Percentiles rank a stretch among this genome's conserved stretches.
phyloP scores from a whole-genome alignment of 2,797 vertebrate genomes.

The Hybognathus amarus region DNA sequence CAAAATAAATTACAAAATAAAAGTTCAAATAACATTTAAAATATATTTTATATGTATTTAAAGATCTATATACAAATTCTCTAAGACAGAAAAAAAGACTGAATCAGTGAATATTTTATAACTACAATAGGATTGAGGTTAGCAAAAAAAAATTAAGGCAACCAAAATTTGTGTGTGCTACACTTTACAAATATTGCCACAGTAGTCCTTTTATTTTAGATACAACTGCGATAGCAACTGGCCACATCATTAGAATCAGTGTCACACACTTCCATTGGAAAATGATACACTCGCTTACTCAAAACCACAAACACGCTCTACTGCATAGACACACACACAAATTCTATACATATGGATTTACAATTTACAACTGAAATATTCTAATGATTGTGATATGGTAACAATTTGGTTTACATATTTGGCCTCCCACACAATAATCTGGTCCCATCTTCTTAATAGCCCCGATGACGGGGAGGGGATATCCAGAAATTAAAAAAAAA shows the following conservation, averaged over 20 bases:
- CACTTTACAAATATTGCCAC: constrained; percentile 72
- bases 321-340: constrained; percentile 9
- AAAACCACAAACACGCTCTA: constrained; percentile 25
- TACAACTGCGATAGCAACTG: constrained; percentile 74
- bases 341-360: constrained; percentile 29
- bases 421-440: constrained; percentile 38
- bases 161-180: constrained; percentile 72
- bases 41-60: constrained; percentile 86
- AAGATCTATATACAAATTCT: constrained; percentile 82
- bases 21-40: constrained; percentile 82
- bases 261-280: constrained; percentile 64
- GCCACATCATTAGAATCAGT: constrained; percentile 71
- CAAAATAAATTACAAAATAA: constrained; percentile 74
- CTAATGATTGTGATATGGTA: constrained; percentile 65
- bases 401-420: constrained; percentile 54
- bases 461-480: neutral
- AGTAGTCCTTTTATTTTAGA: constrained; percentile 70
- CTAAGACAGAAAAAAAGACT: constrained; percentile 50
- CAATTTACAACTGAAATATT: constrained; percentile 56
- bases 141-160: constrained; percentile 76
- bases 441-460: constrained; percentile 34
- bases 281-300: constrained; percentile 46
- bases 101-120: constrained; percentile 65
- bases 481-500: too few relatives aligned
- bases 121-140: constrained; percentile 60